Evolutionary conservation across 2,113 vertebrate genomes (phyloP).

Genomic region (Hydropotes inermis): DNA sequence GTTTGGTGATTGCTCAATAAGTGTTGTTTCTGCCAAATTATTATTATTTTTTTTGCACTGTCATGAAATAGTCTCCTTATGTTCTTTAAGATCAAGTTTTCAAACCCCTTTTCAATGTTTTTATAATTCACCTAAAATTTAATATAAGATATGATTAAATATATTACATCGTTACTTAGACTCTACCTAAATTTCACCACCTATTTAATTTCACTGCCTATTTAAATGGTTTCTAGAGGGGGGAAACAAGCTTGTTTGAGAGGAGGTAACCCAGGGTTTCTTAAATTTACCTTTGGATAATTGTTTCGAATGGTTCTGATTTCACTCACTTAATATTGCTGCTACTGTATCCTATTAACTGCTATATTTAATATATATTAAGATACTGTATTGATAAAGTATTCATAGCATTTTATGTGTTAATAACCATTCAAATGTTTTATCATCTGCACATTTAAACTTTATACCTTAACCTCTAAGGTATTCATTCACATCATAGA

Average conservation of each 20-base stretch:
- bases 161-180: not conserved
- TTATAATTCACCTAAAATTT: not conserved
- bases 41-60: not conserved
- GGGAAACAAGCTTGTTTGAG: not conserved
- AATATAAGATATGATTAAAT: not conserved
- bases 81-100: not conserved
- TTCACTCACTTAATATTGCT: not conserved
- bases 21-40: not conserved
- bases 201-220: not conserved
- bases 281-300: not conserved
- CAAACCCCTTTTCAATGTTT: not conserved
- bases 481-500: not conserved
- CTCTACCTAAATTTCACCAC: conserved; percentile 1
- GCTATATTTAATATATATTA: not conserved
- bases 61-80: not conserved
- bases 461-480: not conserved
- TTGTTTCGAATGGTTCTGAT: not conserved
- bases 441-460: not conserved
- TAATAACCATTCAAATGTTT: not conserved
- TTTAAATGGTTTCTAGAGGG: not conserved
- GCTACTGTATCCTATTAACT: not conserved
- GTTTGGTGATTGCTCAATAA: not conserved
- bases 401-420: not conserved
- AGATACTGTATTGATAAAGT: not conserved
- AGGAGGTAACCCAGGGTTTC: not conserved